These are phyloP conservation scores for Zhuqinia jingwanae DNA, from an alignment of 2,888 invertebrate species.

Conservation along the genomic window DNA sequence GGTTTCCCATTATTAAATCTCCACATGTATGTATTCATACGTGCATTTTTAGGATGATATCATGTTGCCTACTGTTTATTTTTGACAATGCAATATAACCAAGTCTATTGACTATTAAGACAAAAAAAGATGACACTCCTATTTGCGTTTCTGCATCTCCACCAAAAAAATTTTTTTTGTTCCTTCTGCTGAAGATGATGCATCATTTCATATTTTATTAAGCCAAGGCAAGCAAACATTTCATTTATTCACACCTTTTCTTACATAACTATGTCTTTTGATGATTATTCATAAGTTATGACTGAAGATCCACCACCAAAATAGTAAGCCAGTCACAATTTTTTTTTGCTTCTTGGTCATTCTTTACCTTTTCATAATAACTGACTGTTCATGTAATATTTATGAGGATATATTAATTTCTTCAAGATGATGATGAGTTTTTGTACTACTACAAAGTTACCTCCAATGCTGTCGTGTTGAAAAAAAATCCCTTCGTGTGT, in stretches of 20 bases:
- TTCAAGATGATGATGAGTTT: constrained; percentile 25
- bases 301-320: constrained; percentile 31
- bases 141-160: constrained; percentile 1
- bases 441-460: not conserved
- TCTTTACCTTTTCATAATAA: not conserved
- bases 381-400: constrained; percentile 56
- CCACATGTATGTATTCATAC: not conserved
- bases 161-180: too few relatives aligned
- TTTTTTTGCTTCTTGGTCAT: constrained; percentile 41
- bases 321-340: constrained; percentile 4
- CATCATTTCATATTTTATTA: constrained; percentile 52
- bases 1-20: constrained; percentile 12
- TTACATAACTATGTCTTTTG: constrained; percentile 27
- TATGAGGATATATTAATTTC: constrained; percentile 45
- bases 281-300: constrained; percentile 70
- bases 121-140: constrained; percentile 53
- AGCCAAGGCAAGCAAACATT: constrained; percentile 63
- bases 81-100: not conserved
- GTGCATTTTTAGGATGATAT: too few relatives aligned
- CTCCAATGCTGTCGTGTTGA: not conserved
- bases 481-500: too few relatives aligned
- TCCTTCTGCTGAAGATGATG: not conserved
- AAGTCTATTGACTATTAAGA: not conserved
- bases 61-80: not conserved
- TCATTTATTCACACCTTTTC: constrained; percentile 65